These are phyloP conservation scores for Piezodorus guildinii DNA, from an alignment of 1,140 invertebrate species.

Conservation along the genomic window DNA sequence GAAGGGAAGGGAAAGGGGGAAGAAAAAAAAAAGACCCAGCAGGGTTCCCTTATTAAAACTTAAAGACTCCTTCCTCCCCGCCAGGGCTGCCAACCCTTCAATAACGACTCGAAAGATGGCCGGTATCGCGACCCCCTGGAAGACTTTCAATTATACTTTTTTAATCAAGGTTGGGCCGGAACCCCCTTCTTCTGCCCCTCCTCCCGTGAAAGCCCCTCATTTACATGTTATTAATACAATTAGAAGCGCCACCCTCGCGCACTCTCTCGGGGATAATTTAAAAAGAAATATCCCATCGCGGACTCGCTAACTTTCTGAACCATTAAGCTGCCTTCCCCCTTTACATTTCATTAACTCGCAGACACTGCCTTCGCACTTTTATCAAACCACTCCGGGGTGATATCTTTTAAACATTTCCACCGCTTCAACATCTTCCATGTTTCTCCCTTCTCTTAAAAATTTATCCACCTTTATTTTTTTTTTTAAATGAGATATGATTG, in stretches of 20 bases:
- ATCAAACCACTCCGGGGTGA: not conserved
- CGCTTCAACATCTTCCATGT: not conserved
- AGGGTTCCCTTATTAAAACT: slow-evolving; percentile 13
- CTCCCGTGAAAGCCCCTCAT: slow-evolving; percentile 31
- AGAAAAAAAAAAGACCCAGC: not conserved
- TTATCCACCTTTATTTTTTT: not conserved
- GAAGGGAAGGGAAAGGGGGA: not conserved
- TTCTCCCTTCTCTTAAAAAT: not conserved
- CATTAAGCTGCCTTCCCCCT: slow-evolving; percentile 18
- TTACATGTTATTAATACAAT: slow-evolving; percentile 25
- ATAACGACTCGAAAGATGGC: slow-evolving; percentile 21
- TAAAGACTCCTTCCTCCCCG: not conserved
- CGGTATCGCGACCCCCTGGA: not conserved
- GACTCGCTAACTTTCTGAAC: slow-evolving; percentile 24
- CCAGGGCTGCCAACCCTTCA: slow-evolving; percentile 9
- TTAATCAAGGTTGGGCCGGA: slow-evolving; percentile 14
- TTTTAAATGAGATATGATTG: no score
- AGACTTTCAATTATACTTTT: slow-evolving; percentile 28
- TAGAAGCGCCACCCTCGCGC: slow-evolving; percentile 13
- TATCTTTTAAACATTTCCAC: not conserved
- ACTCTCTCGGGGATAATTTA: slow-evolving; percentile 18
- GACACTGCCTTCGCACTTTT: not conserved
- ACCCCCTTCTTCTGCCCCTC: no score
- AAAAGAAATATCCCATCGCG: slow-evolving; percentile 20
- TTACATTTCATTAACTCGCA: slow-evolving; percentile 19